Percentiles rank a stretch among this genome's conserved stretches.
Conservation (phyloP, 2,888 invertebrate genomes). For the Caradrina clavipalpis region DNA sequence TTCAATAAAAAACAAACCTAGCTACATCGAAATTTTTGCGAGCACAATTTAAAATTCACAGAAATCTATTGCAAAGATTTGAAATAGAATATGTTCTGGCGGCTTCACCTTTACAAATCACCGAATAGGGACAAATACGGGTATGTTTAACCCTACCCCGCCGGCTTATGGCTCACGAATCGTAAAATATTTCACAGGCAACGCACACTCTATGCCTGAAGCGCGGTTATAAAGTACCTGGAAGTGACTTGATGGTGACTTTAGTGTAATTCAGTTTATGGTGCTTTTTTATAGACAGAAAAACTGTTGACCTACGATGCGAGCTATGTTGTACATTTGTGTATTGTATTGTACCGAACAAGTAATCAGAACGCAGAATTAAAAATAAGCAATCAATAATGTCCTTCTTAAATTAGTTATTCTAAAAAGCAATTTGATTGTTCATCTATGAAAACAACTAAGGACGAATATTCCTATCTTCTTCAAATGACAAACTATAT, state of each 20-base stretch:
- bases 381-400: background rate
- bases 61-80: constrained; percentile 62
- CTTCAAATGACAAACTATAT: no score
- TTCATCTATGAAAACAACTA: no score
- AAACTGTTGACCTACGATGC: background rate
- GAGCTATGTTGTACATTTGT: background rate
- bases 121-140: constrained; percentile 82
- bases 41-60: constrained; percentile 41
- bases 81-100: constrained; percentile 67
- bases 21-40: constrained; percentile 1
- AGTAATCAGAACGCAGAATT: background rate
- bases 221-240: constrained; percentile 65
- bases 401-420: background rate
- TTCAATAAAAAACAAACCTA: constrained; percentile 35
- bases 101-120: constrained; percentile 78
- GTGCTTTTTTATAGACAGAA: background rate
- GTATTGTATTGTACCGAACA: background rate
- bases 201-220: constrained; percentile 73
- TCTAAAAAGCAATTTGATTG: background rate
- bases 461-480: no score
- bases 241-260: constrained; percentile 64
- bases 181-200: constrained; percentile 88
- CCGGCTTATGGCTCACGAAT: constrained; percentile 85
- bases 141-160: constrained; percentile 78
- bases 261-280: constrained; percentile 17